phyloP scores from a whole-genome alignment of 2,113 vertebrate genomes.

The Limnothrissa miodon region DNA sequence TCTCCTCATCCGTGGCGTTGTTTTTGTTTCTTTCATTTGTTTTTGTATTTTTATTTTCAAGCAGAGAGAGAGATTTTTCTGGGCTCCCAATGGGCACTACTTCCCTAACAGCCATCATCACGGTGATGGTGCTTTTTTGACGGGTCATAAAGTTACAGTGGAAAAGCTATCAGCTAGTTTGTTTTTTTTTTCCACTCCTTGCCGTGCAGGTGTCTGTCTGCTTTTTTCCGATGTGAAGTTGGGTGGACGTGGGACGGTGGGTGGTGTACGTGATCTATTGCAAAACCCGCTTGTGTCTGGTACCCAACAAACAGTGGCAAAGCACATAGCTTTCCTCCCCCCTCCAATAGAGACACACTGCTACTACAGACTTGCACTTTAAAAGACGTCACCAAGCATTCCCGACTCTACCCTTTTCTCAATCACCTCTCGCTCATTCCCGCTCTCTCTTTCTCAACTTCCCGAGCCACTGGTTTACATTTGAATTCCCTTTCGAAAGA shows the following conservation, averaged over 20 bases:
- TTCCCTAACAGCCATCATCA: constrained; percentile 20
- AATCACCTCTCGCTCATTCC: neutral
- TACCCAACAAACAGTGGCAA: constrained; percentile 36
- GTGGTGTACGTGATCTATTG: constrained; percentile 62
- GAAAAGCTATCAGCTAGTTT: constrained; percentile 26
- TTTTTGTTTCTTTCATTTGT: neutral
- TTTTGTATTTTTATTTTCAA: constrained; percentile 16
- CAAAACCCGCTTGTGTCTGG: constrained; percentile 63
- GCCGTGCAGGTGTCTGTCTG: constrained; percentile 48
- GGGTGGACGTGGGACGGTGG: constrained; percentile 29
- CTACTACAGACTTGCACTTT: constrained; percentile 83
- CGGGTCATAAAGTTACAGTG: constrained; percentile 30
- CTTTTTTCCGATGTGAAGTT: neutral
- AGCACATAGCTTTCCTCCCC: constrained; percentile 49
- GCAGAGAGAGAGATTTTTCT: constrained; percentile 28
- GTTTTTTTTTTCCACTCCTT: constrained; percentile 36
- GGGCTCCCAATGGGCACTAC: neutral
- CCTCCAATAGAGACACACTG: constrained; percentile 66
- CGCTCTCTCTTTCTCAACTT: constrained; percentile 47
- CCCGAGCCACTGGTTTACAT: constrained; percentile 75
- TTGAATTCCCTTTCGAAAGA: constrained; percentile 67
- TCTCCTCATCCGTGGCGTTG: constrained; percentile 6
- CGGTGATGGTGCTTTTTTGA: constrained; percentile 30
- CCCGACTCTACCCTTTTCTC: constrained; percentile 28
- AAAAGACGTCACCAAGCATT: constrained; percentile 67